Conservation (phyloP, 1,140 invertebrate species). For the Ips typographus region DNA sequence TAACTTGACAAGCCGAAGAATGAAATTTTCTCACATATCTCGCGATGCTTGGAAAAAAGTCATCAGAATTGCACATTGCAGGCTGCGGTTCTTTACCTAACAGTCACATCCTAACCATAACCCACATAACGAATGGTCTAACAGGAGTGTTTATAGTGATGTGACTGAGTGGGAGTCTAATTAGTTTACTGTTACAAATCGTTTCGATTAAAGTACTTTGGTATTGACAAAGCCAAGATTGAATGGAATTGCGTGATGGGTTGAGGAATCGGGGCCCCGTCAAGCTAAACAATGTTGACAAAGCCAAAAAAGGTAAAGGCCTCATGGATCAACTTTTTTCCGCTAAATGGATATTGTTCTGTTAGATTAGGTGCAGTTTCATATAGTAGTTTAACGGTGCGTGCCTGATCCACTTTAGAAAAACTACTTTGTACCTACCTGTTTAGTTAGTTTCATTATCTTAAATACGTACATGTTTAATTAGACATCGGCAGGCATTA, state of each 20-base stretch:
- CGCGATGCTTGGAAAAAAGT: conserved; percentile 14
- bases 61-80: conserved; percentile 21
- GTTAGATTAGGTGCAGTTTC: conserved; percentile 32
- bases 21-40: conserved; percentile 31
- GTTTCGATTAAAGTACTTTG: too few species aligned
- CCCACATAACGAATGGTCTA: not conserved
- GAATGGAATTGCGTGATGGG: not conserved
- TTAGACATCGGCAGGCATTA: conserved; percentile 15
- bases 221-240: too few species aligned
- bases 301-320: conserved; percentile 23
- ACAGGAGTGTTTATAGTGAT: too few species aligned
- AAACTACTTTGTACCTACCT: conserved; percentile 27
- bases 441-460: conserved; percentile 30
- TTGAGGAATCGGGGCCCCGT: conserved; percentile 11
- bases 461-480: conserved; percentile 28
- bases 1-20: conserved; percentile 30
- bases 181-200: too few species aligned
- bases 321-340: conserved; percentile 28
- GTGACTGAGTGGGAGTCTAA: too few species aligned
- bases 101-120: not conserved
- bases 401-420: conserved; percentile 31
- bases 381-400: conserved; percentile 31
- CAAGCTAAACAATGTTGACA: conserved; percentile 14
- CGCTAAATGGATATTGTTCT: conserved; percentile 29
- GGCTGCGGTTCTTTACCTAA: not conserved